Evolutionary conservation across 2,888 invertebrate genomes (phyloP).

Genomic region (Sisyra nigra): DNA sequence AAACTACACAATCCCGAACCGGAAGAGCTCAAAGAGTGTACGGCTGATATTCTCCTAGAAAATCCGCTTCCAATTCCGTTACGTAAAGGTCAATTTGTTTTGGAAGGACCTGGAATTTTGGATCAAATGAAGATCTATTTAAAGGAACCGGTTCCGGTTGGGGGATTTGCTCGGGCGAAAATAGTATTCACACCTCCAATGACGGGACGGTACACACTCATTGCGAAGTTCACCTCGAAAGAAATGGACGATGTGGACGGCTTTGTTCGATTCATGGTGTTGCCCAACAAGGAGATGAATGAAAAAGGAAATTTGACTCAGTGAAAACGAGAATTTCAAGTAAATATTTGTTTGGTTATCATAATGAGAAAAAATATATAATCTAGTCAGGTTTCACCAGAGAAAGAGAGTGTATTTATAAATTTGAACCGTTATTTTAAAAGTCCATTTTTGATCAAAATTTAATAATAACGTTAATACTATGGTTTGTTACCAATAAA

Average conservation of each 20-base stretch:
- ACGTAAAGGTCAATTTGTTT: conserved; percentile 58
- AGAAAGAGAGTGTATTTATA: too few species aligned
- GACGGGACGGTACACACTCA: conserved; percentile 65
- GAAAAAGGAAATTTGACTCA: not conserved
- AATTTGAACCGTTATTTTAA: too few species aligned
- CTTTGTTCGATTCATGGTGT: conserved; percentile 58
- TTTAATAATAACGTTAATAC: too few species aligned
- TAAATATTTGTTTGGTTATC: too few species aligned
- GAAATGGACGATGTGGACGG: conserved; percentile 86
- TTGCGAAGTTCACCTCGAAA: conserved; percentile 74
- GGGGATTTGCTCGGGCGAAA: conserved; percentile 50
- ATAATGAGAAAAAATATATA: too few species aligned
- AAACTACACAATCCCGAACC: conserved; percentile 37
- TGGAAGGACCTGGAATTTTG: conserved; percentile 70
- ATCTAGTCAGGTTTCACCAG: too few species aligned
- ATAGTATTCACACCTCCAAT: conserved; percentile 65
- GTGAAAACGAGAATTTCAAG: too few species aligned
- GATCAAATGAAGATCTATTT: conserved; percentile 54
- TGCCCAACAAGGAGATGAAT: conserved; percentile 27
- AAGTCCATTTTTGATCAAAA: too few species aligned
- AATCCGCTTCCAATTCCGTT: conserved; percentile 72
- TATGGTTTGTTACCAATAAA: too few species aligned
- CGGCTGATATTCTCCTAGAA: conserved; percentile 47
- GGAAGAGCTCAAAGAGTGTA: conserved; percentile 30
- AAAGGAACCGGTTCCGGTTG: conserved; percentile 43